Percentiles rank a stretch among this genome's conserved stretches.
phyloP scores from a whole-genome alignment of 2,888 invertebrate species.

The Thalpophila matura region DNA sequence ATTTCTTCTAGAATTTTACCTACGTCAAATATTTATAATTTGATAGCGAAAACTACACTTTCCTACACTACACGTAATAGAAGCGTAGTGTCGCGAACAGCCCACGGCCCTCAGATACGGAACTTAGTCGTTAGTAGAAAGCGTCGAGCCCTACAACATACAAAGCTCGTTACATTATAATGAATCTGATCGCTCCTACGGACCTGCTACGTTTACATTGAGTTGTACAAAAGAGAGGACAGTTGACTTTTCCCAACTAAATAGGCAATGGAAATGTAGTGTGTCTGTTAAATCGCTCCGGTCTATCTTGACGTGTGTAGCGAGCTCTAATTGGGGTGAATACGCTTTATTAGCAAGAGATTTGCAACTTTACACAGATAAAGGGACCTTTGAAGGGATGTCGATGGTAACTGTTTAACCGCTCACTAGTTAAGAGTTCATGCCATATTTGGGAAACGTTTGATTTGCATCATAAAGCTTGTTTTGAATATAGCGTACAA shows the following conservation, averaged over 20 bases:
- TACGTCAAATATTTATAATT: neutral
- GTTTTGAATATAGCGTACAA: conserved; percentile 55
- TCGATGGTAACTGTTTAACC: conserved; percentile 74
- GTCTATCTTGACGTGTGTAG: conserved; percentile 34
- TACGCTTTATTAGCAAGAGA: conserved; percentile 77
- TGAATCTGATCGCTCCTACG: conserved; percentile 2
- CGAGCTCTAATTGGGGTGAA: conserved; percentile 76
- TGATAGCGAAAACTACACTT: conserved; percentile 2
- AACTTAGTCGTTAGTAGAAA: conserved; percentile 72
- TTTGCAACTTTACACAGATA: conserved; percentile 77
- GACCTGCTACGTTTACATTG: conserved; percentile 26
- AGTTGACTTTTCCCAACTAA: neutral
- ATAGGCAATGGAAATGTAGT: conserved; percentile 33
- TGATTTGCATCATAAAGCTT: conserved; percentile 68
- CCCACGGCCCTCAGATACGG: conserved; percentile 71
- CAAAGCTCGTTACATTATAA: conserved; percentile 23
- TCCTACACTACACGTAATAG: conserved; percentile 3
- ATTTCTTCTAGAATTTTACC: neutral
- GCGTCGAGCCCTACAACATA: conserved; percentile 55
- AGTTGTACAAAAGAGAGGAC: neutral
- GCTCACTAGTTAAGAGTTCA: conserved; percentile 73
- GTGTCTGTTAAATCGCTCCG: neutral
- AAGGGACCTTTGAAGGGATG: conserved; percentile 76
- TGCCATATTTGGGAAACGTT: conserved; percentile 64
- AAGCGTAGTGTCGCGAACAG: conserved; percentile 58